phyloP scores from a whole-genome alignment of 2,888 invertebrate species.

The Drosophila picticornis region DNA sequence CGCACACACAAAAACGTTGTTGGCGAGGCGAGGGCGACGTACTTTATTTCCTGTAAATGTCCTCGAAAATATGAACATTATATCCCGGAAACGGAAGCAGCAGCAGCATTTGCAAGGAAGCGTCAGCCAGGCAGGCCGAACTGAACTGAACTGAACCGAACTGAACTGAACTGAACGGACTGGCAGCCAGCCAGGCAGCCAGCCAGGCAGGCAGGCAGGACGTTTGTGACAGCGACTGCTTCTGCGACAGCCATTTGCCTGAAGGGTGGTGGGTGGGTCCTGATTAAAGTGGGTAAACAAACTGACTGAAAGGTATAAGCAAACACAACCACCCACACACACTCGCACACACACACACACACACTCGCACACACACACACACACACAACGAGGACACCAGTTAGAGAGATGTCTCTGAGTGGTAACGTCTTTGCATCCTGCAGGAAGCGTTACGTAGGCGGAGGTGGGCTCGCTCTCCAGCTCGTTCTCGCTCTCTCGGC shows the following conservation, averaged over 20 bases:
- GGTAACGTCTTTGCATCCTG: conserved; percentile 70
- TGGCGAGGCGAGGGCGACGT: conserved; percentile 83
- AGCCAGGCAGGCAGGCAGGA: conserved; percentile 35
- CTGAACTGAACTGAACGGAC: conserved; percentile 2
- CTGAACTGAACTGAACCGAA: conserved; percentile 1
- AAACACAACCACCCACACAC: conserved; percentile 4
- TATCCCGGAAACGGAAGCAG: conserved; percentile 86
- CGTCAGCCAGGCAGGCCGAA: conserved; percentile 49
- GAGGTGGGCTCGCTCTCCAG: conserved; percentile 31
- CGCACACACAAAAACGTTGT: conserved; percentile 19
- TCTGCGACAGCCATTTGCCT: conserved; percentile 25
- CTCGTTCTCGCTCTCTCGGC: conserved; percentile 9
- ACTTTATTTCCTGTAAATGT: conserved; percentile 86
- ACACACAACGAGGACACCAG: conserved; percentile 5
- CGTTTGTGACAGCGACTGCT: conserved; percentile 26
- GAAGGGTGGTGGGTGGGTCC: conserved; percentile 12
- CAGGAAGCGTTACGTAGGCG: conserved; percentile 65
- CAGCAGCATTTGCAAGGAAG: conserved; percentile 86
- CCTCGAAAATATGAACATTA: conserved; percentile 85
- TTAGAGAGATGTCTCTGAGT: conserved; percentile 22
- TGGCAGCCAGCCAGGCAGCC: conserved; percentile 10
- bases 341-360: neutral
- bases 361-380: conserved; percentile 5
- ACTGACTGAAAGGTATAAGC: conserved; percentile 53
- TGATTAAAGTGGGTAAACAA: conserved; percentile 80